These are phyloP conservation scores for Dexiosoma caninum DNA, from an alignment of 2,888 invertebrate species.

Conservation along the genomic window DNA sequence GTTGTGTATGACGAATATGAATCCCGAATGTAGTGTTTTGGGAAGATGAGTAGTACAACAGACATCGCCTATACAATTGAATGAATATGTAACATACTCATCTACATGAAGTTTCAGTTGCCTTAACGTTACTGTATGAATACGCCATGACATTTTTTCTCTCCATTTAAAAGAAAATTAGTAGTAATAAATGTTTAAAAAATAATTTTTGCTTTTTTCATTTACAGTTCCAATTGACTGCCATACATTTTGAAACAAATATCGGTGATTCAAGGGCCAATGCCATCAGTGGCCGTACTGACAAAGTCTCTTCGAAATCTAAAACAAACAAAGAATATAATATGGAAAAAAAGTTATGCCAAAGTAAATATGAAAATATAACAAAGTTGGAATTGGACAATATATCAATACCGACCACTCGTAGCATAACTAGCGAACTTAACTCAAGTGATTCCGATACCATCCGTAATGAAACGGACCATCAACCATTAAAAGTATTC, in stretches of 20 bases:
- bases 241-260: conserved; percentile 70
- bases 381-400: conserved; percentile 65
- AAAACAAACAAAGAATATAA: conserved; percentile 6
- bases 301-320: conserved; percentile 36
- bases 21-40: no score
- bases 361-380: conserved; percentile 33
- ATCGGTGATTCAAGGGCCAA: conserved; percentile 69
- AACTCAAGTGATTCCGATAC: conserved; percentile 67
- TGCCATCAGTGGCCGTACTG: conserved; percentile 17
- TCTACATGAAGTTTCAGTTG: no score
- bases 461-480: conserved; percentile 56
- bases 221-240: conserved; percentile 67
- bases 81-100: no score
- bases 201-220: not conserved
- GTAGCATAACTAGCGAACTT: conserved; percentile 61
- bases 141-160: no score
- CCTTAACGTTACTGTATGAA: no score
- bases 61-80: no score
- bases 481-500: conserved; percentile 64
- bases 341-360: conserved; percentile 13
- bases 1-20: no score
- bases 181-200: no score
- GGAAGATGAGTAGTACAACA: no score
- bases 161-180: no score
- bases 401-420: conserved; percentile 64